Evolutionary conservation across 2,113 vertebrate genomes (phyloP), one percentile per base, ranked within the genome.

Genomic region (Eleginops maclovinus): DNA sequence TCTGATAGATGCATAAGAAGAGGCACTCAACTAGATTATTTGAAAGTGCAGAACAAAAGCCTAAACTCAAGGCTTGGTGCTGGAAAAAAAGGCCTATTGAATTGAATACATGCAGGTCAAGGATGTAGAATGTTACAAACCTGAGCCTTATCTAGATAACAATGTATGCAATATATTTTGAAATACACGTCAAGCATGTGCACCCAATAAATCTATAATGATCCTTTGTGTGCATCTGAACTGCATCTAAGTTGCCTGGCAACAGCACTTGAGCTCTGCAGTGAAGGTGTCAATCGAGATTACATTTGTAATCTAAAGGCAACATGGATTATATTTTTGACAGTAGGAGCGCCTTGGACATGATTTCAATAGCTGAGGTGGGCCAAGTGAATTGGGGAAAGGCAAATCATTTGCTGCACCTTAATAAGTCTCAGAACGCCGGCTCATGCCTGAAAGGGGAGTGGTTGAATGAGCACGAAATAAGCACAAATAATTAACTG

Each of bases 231-330:
- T 88, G 87, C 82, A 88, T 86, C 78, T 90, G 79, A 79, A 82
- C 86, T 82, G 85, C n/a, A n/a, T n/a, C n/a, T n/a, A n/a, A 90
- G 92, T 92, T 93, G 92, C 93, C 85, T 88, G 88, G 91, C 93
- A 93, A 93, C 89, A 82, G 83, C 84, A 84, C 60, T 64, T 10
- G 80, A 90, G 86, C 86, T 82, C 85, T 83, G 82, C 86, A 88
- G 88, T 88, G 86, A 91, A 91, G 89, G 88, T 88, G 91, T 91
- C 89, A 88, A 90, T 87, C 43, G 47, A 91, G 92, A 92, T 85
- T n/a, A 88, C 86, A 88, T 90, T 88, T 89, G 88, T 91, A 92
- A 92, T 91, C 87, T 84, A 88, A 85, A 86, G 82, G 87, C 81
- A 90, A 91, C 89, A 83, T 76, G 80, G 79, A 90, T 91, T 92